Base-by-base conservation (phyloP, 2,888 invertebrate genomes). In the Desoria tigrina region DNA sequence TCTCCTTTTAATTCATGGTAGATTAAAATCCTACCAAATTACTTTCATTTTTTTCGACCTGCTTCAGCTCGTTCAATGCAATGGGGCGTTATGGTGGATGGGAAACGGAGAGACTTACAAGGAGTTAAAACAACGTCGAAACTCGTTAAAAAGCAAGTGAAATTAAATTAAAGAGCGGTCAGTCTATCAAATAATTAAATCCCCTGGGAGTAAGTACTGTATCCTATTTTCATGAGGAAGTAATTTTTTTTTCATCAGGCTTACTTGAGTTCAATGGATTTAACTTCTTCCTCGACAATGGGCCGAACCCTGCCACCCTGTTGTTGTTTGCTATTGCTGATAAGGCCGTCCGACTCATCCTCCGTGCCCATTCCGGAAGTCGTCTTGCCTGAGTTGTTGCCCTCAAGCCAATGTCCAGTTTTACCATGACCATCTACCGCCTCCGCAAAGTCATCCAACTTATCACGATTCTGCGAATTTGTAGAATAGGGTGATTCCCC, bases 271-370 rank as follows among this genome's bases (percentile, higher is more conserved):
- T 63, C 61, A 27, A 69, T 69, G 23, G 63, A 49, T 37, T 55
- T 63, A 45, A 66, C 69, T 61, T 69, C 70, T 39, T 68, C 71
- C 23, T 72, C 72, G 37, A 72, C 55, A 49, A 65, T 55, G 27
- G 72, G 72, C 24, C 72, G 56, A 4, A 72, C 72, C 54, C 61
- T 71, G 0, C 32, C 45, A 27, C 49, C 54, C 45, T 9, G 9
- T 45, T 21, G 16, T 6, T 45, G 45, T 16, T 45, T 21, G n/a
- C 45, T 21, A 16, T n/a, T 6, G 16, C 21, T 45, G 21, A 45
- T 21, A 45, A 45, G 9, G 45, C 45, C n/a, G 16, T 16, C 45
- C 4, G 45, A 21, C 16, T 16, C 45, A 21, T 45, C 45, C 21
- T 45, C 45, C 21, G 32, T 32, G 32, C 32, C 32, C 4, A 32